These are phyloP conservation scores for Lytechinus variegatus DNA, from an alignment of 35 echinoderm and acorn worm species.

Conservation along the genomic window DNA sequence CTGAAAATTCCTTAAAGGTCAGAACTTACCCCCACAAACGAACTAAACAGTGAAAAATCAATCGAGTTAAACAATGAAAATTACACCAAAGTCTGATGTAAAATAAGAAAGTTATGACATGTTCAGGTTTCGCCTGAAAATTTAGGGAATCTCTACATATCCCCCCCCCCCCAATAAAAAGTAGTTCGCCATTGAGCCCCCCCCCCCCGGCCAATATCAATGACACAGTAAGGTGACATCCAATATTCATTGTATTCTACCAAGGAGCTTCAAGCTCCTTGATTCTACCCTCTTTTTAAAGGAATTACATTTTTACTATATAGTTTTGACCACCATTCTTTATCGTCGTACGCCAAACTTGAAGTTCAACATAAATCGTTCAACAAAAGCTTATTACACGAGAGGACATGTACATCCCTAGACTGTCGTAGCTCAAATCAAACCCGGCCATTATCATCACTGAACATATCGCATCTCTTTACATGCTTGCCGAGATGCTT, in stretches of 20 bases:
- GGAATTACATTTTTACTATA: too few species aligned
- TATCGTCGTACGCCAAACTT: not conserved
- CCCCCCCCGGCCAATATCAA: not conserved
- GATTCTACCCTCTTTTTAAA: too few species aligned
- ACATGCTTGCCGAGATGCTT: too few species aligned
- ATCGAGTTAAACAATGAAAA: not conserved
- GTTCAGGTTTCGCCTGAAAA: too few species aligned
- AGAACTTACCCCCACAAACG: not conserved
- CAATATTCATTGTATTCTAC: not conserved
- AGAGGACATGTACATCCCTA: not conserved
- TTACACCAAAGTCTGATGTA: too few species aligned
- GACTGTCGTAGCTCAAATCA: too few species aligned
- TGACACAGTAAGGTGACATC: not conserved
- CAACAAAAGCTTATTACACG: slow-evolving; percentile 1
- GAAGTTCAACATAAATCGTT: not conserved
- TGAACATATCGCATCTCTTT: too few species aligned
- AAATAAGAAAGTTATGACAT: too few species aligned
- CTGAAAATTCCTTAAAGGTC: not conserved
- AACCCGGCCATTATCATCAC: too few species aligned
- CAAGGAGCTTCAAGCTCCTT: too few species aligned
- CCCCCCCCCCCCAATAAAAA: too few species aligned
- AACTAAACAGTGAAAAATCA: not conserved
- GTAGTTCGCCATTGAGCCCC: not conserved
- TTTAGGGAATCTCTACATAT: too few species aligned
- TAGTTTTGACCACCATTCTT: not conserved